Evolutionary conservation across 2,888 invertebrate genomes (phyloP), one percentile per base, ranked within the genome.

Genomic region (Notodonta ziczac): DNA sequence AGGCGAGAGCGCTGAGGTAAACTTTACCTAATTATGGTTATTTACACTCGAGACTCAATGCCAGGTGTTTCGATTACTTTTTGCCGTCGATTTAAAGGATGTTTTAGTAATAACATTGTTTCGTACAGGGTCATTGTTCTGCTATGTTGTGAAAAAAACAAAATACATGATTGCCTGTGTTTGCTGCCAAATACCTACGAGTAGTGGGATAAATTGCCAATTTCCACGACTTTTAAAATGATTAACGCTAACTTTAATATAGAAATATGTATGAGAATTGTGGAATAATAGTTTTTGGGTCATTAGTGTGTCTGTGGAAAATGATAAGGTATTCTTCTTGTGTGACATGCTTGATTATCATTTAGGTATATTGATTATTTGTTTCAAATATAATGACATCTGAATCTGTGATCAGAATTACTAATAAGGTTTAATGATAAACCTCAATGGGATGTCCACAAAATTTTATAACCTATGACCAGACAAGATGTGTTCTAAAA

Each of bases 1-100:
- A 96, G 82, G 95, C 95, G 6, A 95, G 95, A 83, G 95, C 95
- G 57, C 77, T 94, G 66, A 94, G 94, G 91, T 91, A 84, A 86
- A 77, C 72, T 73, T 67, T 68, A 39, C 24, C 32, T 65, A 63
- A 59, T 64, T 62, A 65, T 16, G 58, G 60, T 40, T 58, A 70
- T 67, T 66, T 62, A 14, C 61, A 61, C 60, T 59, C 59, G 54
- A 55, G 56, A n/a, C 14, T 55, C 57, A 58, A 61, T 56, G 64
- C 44, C 56, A 58, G 56, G 55, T 62, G 54, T 55, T 46, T 48
- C 51, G 24, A 14, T 56, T 48, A 58, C 66, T 61, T 60, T 62
- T 62, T 53, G 14, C 55, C 58, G 58, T 54, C 46, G 57, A 51
- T 63, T 66, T 65, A 16, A 50, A 13, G 32, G 8, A 12, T 52